Conservation (phyloP, 2,888 invertebrate species). For the Diloba caeruleocephala region DNA sequence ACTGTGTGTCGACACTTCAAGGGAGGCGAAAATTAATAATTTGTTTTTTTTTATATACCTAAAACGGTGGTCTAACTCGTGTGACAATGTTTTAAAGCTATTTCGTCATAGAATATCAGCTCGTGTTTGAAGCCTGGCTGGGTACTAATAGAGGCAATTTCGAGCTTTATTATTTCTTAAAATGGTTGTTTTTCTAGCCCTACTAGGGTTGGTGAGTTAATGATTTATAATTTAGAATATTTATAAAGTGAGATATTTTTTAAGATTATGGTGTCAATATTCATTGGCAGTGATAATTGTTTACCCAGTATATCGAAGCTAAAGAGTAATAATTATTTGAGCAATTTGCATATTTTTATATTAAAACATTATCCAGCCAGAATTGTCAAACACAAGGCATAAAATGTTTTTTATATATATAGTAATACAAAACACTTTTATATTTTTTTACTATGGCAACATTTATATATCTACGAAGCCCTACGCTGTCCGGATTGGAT, state of each 20-base stretch:
- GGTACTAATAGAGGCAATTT: slow-evolving; percentile 18
- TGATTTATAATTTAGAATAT: slow-evolving; percentile 32
- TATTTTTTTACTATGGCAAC: slow-evolving; percentile 83
- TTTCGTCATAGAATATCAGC: slow-evolving; percentile 65
- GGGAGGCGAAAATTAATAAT: slow-evolving; percentile 61
- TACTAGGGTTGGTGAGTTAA: slow-evolving; percentile 8
- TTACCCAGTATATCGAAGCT: slow-evolving; percentile 30
- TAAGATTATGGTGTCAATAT: slow-evolving; percentile 20
- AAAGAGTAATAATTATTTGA: slow-evolving; percentile 35
- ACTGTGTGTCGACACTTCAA: slow-evolving; percentile 68
- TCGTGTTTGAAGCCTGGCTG: slow-evolving; percentile 44
- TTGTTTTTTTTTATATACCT: slow-evolving; percentile 65
- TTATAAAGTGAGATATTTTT: slow-evolving; percentile 16
- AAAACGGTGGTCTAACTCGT: slow-evolving; percentile 86
- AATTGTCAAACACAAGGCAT: slow-evolving; percentile 48
- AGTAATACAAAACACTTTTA: slow-evolving; percentile 68
- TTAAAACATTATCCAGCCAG: slow-evolving; percentile 47
- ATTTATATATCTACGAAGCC: slow-evolving; percentile 71
- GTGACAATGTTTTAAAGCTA: slow-evolving; percentile 85
- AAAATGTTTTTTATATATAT: slow-evolving; percentile 37
- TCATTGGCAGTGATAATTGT: slow-evolving; percentile 44
- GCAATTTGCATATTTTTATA: slow-evolving; percentile 33
- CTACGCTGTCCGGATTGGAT: slow-evolving; percentile 63
- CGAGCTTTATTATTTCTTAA: slow-evolving; percentile 3
- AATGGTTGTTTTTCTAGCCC: slow-evolving; percentile 17